Evolutionary conservation across 1,140 invertebrate genomes (phyloP).

Genomic region (Nasonia longicornis): DNA sequence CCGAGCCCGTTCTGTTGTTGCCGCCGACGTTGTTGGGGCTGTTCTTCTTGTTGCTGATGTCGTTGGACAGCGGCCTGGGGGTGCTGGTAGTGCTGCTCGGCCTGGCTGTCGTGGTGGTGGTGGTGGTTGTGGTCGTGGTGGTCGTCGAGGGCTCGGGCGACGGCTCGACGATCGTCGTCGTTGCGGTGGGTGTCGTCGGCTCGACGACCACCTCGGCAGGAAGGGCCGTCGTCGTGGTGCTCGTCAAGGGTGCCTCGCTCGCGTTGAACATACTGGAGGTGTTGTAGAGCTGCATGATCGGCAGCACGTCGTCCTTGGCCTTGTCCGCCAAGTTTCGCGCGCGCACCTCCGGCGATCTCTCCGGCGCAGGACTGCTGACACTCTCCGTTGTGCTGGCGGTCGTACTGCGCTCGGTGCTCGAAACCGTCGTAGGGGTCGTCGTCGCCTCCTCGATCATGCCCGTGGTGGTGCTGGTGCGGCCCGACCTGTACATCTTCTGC

Average conservation of each 20-base stretch:
- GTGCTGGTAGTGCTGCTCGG: background rate
- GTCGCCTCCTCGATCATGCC: slow-evolving; percentile 25
- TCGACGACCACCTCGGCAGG: slow-evolving; percentile 41
- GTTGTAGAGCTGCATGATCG: slow-evolving; percentile 67
- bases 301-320: slow-evolving; percentile 63
- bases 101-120: slow-evolving; percentile 5
- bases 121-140: background rate
- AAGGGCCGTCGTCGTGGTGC: background rate
- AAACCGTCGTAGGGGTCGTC: slow-evolving; percentile 5
- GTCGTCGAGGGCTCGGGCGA: background rate
- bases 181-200: background rate
- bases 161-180: slow-evolving; percentile 29
- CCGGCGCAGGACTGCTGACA: background rate
- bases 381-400: slow-evolving; percentile 7
- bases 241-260: slow-evolving; percentile 42
- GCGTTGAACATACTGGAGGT: slow-evolving; percentile 65
- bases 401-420: background rate
- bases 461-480: slow-evolving; percentile 35
- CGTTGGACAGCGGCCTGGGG: background rate
- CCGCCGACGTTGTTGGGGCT: too few species aligned
- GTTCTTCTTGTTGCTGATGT: slow-evolving; percentile 22
- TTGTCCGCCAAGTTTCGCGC: slow-evolving; percentile 61
- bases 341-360: slow-evolving; percentile 62
- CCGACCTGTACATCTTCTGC: slow-evolving; percentile 61
- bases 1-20: slow-evolving; percentile 24